Base-by-base conservation (phyloP, 1,140 invertebrate species). In the Zaprionus lachaisei region DNA sequence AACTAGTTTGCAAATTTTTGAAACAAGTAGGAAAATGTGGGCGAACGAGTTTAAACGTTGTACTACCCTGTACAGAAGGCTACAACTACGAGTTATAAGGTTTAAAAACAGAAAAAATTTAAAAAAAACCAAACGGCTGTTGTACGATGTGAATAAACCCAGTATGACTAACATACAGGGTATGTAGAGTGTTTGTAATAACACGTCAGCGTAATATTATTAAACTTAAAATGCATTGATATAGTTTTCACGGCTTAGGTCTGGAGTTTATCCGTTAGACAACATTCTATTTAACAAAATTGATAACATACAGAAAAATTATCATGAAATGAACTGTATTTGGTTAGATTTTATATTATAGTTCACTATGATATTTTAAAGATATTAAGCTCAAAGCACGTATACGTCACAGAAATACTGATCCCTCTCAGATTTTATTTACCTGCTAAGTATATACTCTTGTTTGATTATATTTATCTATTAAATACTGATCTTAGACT, bases 1-100 rank as follows among this genome's bases (percentile, higher is more conserved):
- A 73, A 73, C 71, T 11, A 67, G 71, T 67, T 73, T 68, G 31
- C 17, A 38, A 49, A 74, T 62, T 15, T 7, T 0, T 14, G 47
- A 38, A 22, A 70, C 69, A 61, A 37, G 47, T 24, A 6, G 12
- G 11, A 14, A 12, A 5, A 56, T 11, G 5, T 26, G 28, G 22
- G 26, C 54, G 7, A 56, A 26, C 3, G 9, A 31, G 24, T 31
- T n/a, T 9, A 0, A 4, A 24, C 14, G 5, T 31, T 31, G 22
- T 0, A 31, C 5, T 56, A 56, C 22, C 24, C 15, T 56, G 22
- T 56, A 56, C 2, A n/a, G 1, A 17, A 56, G 20, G 3, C n/a
- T 24, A 28, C 28, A 9, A 28, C 28, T 28, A 31, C 28, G 11
- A 24, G 22, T 14, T 2, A 2, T 7, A 41, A 22, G 3, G 47